Conservation (phyloP, 1,140 invertebrate genomes). For the Teleogryllus occipitalis region DNA sequence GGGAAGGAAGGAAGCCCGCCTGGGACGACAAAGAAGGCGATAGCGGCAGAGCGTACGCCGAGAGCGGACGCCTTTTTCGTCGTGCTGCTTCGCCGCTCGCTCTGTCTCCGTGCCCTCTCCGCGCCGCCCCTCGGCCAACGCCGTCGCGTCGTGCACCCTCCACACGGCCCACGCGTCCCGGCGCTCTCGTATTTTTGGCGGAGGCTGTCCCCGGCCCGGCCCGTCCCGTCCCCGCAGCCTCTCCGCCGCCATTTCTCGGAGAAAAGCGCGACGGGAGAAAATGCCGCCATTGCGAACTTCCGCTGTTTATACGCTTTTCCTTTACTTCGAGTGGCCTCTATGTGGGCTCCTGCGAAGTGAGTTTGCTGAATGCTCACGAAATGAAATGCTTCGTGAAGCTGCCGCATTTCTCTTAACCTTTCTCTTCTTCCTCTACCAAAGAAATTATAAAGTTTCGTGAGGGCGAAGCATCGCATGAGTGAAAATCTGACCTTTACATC, state of each 20-base stretch:
- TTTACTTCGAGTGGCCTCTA: not conserved
- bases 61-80: too few relatives aligned
- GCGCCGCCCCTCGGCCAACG: too few relatives aligned
- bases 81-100: too few relatives aligned
- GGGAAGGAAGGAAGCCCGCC: too few relatives aligned
- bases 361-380: not conserved
- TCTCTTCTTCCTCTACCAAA: too few relatives aligned
- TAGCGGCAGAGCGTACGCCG: too few relatives aligned
- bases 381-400: not conserved
- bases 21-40: too few relatives aligned
- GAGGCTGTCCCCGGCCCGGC: not conserved
- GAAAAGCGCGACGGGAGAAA: not conserved
- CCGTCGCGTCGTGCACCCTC: not conserved
- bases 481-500: too few relatives aligned
- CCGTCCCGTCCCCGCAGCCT: not conserved
- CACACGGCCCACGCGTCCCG: not conserved
- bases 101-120: too few relatives aligned
- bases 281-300: not conserved
- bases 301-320: not conserved
- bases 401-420: not conserved
- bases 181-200: not conserved
- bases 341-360: not conserved
- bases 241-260: not conserved
- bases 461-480: too few relatives aligned
- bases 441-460: too few relatives aligned